Percentiles rank a stretch among this genome's conserved stretches.
Conservation (phyloP, 2,888 invertebrate genomes). For the Sturmia bella region DNA sequence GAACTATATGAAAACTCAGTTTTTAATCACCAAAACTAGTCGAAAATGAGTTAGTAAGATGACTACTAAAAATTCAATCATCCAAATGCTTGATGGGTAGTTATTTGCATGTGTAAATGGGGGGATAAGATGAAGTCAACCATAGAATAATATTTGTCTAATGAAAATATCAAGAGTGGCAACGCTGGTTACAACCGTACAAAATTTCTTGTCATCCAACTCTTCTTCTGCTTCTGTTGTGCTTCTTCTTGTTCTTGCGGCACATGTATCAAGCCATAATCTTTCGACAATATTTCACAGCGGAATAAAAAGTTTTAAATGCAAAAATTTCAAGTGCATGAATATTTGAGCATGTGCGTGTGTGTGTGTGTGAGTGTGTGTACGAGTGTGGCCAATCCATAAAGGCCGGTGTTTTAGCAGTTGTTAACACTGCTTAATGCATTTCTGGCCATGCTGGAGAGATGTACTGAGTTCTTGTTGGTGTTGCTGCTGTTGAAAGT, state of each 20-base stretch:
- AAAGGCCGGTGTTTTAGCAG: constrained; percentile 57
- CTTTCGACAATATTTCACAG: constrained; percentile 25
- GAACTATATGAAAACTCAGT: too few relatives aligned
- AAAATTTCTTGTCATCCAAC: constrained; percentile 22
- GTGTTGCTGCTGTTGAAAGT: constrained; percentile 21
- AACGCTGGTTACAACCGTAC: background rate
- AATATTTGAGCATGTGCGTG: background rate
- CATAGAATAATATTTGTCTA: too few relatives aligned
- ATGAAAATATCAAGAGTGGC: too few relatives aligned
- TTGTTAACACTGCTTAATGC: constrained; percentile 62
- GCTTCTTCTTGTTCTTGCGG: background rate
- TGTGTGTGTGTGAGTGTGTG: background rate
- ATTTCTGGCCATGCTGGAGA: constrained; percentile 15
- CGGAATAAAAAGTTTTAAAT: constrained; percentile 12
- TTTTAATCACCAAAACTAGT: too few relatives aligned
- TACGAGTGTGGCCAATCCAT: constrained; percentile 39
- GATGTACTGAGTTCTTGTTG: constrained; percentile 5
- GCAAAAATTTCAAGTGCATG: constrained; percentile 21
- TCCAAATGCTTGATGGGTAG: too few relatives aligned
- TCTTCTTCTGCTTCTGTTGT: too few relatives aligned
- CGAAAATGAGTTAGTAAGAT: too few relatives aligned
- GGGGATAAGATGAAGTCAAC: too few relatives aligned
- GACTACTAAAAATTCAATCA: too few relatives aligned
- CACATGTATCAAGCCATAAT: constrained; percentile 12
- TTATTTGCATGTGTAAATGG: too few relatives aligned